A percentile compares a stretch with the other conserved stretches of the same genome.
phyloP scores from a whole-genome alignment of 1,140 invertebrate genomes.

The Lasaia peninsularis region DNA sequence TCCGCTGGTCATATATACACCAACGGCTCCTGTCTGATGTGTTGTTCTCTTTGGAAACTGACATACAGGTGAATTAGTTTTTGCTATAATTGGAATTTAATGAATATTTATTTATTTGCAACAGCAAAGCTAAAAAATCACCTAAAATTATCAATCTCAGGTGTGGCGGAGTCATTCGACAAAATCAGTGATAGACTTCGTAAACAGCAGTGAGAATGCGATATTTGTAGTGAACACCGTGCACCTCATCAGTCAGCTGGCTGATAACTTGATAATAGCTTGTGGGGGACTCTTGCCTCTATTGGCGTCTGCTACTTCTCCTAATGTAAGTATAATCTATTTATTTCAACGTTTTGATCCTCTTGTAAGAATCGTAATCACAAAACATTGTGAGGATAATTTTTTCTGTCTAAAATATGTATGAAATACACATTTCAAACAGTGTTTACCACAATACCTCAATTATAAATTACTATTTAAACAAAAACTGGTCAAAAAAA shows the following conservation, averaged over 20 bases:
- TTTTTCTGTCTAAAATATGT: too few species aligned
- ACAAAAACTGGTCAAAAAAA: too few species aligned
- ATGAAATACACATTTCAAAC: too few species aligned
- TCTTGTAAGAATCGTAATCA: too few species aligned
- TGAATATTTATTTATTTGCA: neutral
- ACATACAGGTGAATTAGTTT: conserved; percentile 88
- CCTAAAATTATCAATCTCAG: too few species aligned
- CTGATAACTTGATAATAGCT: conserved; percentile 99
- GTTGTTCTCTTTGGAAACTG: conserved; percentile 97
- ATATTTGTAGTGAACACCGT: conserved; percentile 99
- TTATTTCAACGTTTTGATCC: too few species aligned
- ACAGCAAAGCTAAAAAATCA: too few species aligned
- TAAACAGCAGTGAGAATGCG: conserved; percentile 98
- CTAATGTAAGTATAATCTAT: conserved; percentile 86
- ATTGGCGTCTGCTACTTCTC: conserved; percentile 97
- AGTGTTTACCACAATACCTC: too few species aligned
- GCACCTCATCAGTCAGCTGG: conserved; percentile 98
- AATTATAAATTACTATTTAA: too few species aligned
- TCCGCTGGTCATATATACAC: conserved; percentile 99
- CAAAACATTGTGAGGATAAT: too few species aligned
- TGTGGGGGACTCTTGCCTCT: conserved; percentile 98
- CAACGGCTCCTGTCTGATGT: conserved; percentile 97
- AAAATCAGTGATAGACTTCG: conserved; percentile 98
- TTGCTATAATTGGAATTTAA: neutral
- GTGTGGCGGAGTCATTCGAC: conserved; percentile 93